phyloP scores from a whole-genome alignment of 2,797 vertebrate species.

The Mycteria americana region DNA sequence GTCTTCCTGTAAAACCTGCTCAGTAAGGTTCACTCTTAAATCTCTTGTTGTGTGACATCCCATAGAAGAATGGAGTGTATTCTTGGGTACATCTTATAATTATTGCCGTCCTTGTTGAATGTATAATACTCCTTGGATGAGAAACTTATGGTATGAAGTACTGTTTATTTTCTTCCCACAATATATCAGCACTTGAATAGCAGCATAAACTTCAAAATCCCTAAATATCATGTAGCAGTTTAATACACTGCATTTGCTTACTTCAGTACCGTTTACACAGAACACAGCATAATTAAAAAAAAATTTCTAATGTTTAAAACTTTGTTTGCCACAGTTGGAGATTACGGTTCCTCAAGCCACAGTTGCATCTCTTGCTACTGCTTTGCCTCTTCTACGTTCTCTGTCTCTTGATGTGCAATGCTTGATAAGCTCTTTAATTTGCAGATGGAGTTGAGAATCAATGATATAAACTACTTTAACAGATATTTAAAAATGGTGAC shows the following conservation, averaged over 20 bases:
- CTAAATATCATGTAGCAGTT: not conserved
- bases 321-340: not conserved
- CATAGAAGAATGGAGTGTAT: not conserved
- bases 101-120: constrained; percentile 11
- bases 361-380: not conserved
- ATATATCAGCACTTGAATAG: not conserved
- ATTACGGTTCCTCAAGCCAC: not conserved
- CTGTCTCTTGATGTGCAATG: not conserved
- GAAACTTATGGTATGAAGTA: not conserved
- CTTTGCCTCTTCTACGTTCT: not conserved
- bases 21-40: constrained; percentile 16
- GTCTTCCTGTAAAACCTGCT: not conserved
- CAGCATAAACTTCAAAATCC: not conserved
- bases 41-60: not conserved
- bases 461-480: not conserved
- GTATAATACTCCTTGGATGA: not conserved
- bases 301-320: not conserved
- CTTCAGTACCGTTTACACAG: not conserved
- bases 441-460: not conserved
- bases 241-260: not conserved
- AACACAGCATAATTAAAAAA: not conserved
- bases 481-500: not conserved
- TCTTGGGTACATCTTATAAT: not conserved
- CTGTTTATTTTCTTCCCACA: not conserved
- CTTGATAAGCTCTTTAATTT: not conserved